phyloP scores from a whole-genome alignment of 2,113 vertebrate genomes.

The Salminus brasiliensis region DNA sequence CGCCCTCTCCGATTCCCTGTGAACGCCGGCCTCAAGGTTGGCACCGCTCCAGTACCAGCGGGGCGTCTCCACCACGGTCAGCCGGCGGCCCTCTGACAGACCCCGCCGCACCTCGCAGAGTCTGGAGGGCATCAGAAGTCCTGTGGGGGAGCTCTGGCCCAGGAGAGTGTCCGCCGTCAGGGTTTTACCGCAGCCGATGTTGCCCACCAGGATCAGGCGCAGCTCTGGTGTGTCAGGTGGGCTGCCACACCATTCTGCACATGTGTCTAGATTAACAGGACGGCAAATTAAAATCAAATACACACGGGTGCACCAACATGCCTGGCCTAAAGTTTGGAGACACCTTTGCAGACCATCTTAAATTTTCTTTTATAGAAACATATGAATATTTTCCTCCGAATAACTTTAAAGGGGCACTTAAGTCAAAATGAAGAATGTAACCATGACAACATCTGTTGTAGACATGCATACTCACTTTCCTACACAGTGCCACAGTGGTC shows the following conservation, averaged over 20 bases:
- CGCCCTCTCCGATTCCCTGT: slow-evolving; percentile 64
- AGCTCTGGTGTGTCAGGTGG: slow-evolving; percentile 54
- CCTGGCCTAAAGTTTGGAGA: too few species aligned
- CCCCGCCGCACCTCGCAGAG: slow-evolving; percentile 62
- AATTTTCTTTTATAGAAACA: too few species aligned
- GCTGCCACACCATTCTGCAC: slow-evolving; percentile 23
- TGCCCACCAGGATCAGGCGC: slow-evolving; percentile 73
- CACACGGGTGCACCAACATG: too few species aligned
- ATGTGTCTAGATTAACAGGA: slow-evolving; percentile 59
- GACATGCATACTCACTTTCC: too few species aligned
- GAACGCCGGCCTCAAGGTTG: slow-evolving; percentile 64
- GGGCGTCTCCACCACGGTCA: slow-evolving; percentile 73
- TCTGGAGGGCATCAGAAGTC: slow-evolving; percentile 8
- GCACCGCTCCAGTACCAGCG: slow-evolving; percentile 76
- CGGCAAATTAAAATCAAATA: not conserved
- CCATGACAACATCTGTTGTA: too few species aligned
- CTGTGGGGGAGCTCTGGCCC: slow-evolving; percentile 40
- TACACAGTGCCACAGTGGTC: too few species aligned
- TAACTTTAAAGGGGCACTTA: too few species aligned
- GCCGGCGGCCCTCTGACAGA: slow-evolving; percentile 54
- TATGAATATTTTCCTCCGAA: too few species aligned
- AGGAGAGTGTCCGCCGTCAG: slow-evolving; percentile 73
- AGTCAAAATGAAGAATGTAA: too few species aligned
- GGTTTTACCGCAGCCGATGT: slow-evolving; percentile 78
- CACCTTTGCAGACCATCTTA: too few species aligned